These are phyloP conservation scores for Lordiphosa clarofinis DNA, from an alignment of 1,140 invertebrate genomes.

Conservation along the genomic window DNA sequence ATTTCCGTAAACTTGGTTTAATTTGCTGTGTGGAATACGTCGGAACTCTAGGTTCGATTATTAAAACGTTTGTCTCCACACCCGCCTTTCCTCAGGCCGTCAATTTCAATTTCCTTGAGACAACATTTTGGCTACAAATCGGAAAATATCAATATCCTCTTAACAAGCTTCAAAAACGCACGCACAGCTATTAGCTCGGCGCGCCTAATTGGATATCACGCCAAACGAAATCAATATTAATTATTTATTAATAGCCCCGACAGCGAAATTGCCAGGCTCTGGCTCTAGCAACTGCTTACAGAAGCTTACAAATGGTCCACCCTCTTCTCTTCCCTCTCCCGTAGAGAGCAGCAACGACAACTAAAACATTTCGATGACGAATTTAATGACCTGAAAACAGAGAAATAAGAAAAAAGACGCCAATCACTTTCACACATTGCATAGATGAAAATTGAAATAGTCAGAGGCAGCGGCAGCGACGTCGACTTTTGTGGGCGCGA, in stretches of 20 bases:
- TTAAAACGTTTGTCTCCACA: no score
- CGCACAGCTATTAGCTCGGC: conserved; percentile 1
- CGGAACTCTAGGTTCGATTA: no score
- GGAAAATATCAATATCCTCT: conserved; percentile 43
- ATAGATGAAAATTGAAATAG: conserved; percentile 58
- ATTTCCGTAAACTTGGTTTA: no score
- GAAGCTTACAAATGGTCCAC: conserved; percentile 16
- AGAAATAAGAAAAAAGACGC: conserved; percentile 28
- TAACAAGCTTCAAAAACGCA: conserved; percentile 10
- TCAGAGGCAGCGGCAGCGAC: conserved; percentile 22
- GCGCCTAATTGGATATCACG: conserved; percentile 33
- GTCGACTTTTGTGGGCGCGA: conserved; percentile 32
- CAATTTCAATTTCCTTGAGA: conserved; percentile 21
- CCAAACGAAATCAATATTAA: conserved; percentile 45
- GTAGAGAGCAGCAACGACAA: conserved; percentile 2
- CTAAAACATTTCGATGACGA: conserved; percentile 49
- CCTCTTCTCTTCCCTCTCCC: background rate
- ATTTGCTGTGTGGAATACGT: no score
- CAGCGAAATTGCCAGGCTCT: background rate
- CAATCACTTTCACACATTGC: conserved; percentile 66
- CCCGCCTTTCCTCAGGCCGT: background rate
- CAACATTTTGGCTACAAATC: conserved; percentile 4
- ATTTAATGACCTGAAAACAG: conserved; percentile 60
- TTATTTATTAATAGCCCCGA: conserved; percentile 40
- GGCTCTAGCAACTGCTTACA: conserved; percentile 6